Percentiles rank a stretch among this genome's conserved stretches.
These are phyloP conservation scores for Lacerta agilis DNA, from an alignment of 2,797 vertebrate genomes.

Conservation along the genomic window DNA sequence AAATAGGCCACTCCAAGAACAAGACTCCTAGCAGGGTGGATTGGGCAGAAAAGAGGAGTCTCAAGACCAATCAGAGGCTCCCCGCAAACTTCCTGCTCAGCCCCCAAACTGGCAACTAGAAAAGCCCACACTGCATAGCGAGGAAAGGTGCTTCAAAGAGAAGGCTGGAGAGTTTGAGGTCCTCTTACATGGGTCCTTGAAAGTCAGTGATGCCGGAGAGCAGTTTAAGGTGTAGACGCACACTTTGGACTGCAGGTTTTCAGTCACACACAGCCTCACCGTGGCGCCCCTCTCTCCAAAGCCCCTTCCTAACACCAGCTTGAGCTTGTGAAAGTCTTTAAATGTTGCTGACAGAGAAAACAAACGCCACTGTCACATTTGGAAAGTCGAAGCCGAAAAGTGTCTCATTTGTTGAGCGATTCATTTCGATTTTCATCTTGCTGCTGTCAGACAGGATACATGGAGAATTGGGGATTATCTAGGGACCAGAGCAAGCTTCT, in stretches of 20 bases:
- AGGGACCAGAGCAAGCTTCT: slow-evolving; percentile 56
- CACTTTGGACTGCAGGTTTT: background rate
- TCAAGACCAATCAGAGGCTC: no score
- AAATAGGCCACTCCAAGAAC: no score
- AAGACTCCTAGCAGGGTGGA: no score
- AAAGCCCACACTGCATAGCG: no score
- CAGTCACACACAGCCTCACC: background rate
- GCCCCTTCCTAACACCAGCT: slow-evolving; percentile 50
- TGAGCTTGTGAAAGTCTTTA: slow-evolving; percentile 36
- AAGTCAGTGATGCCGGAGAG: background rate
- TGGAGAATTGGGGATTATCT: slow-evolving; percentile 69
- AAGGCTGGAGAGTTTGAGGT: no score
- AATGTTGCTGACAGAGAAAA: slow-evolving; percentile 56
- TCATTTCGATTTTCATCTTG: slow-evolving; percentile 73
- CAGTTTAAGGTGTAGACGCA: background rate
- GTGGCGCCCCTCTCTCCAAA: background rate
- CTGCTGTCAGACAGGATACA: slow-evolving; percentile 71
- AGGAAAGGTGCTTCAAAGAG: no score
- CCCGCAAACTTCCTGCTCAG: no score
- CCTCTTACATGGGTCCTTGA: background rate
- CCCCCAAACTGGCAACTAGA: no score
- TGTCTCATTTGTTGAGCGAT: slow-evolving; percentile 72
- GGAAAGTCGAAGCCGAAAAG: slow-evolving; percentile 71
- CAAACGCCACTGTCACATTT: slow-evolving; percentile 62
- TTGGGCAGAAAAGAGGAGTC: no score